Evolutionary conservation across 1,140 invertebrate genomes (phyloP).

Genomic region (Calliphora vicina): DNA sequence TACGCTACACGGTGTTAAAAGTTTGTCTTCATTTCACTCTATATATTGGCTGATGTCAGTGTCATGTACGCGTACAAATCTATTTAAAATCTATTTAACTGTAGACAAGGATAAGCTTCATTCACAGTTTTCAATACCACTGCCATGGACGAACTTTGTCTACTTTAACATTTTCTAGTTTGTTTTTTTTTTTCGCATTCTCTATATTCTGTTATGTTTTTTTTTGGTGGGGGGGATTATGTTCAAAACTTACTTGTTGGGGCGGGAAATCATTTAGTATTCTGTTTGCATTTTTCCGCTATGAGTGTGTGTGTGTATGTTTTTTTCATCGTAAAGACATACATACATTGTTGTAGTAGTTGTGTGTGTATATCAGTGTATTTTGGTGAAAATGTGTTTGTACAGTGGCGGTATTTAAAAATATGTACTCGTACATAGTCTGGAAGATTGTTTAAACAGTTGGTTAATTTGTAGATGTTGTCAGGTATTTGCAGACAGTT

Average conservation of each 20-base stretch:
- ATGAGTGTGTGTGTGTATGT: background rate
- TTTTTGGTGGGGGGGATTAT: too few species aligned
- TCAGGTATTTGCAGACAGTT: background rate
- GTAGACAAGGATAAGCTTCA: slow-evolving; percentile 17
- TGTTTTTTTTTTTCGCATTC: background rate
- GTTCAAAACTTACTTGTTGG: background rate
- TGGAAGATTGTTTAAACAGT: background rate
- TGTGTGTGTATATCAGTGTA: background rate
- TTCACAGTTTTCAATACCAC: slow-evolving; percentile 26
- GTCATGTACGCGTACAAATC: slow-evolving; percentile 22
- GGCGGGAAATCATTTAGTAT: slow-evolving; percentile 21
- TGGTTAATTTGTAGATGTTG: background rate
- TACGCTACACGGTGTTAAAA: background rate
- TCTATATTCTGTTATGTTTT: background rate
- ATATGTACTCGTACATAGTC: background rate
- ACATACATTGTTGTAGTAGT: background rate
- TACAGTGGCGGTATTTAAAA: too few species aligned
- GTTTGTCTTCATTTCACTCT: background rate
- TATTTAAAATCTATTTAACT: slow-evolving; percentile 29
- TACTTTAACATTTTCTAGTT: background rate
- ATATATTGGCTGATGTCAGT: slow-evolving; percentile 12
- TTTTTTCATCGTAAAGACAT: background rate
- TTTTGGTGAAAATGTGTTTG: too few species aligned
- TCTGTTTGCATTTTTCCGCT: background rate
- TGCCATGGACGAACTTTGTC: slow-evolving; percentile 27